phyloP scores from a whole-genome alignment of 1,140 invertebrate species.

The Tetramorium alpestre region DNA sequence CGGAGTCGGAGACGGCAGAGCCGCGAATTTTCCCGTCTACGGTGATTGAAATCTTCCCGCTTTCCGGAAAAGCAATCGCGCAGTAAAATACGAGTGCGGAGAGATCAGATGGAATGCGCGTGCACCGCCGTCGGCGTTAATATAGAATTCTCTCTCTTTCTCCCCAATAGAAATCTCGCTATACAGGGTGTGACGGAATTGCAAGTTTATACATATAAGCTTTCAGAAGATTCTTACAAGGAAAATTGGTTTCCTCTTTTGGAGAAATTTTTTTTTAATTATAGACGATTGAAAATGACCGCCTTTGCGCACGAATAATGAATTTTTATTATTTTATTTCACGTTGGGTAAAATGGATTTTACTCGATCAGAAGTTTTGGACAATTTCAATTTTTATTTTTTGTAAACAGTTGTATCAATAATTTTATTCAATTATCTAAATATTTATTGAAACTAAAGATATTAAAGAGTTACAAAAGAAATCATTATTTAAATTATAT shows the following conservation, averaged over 20 bases:
- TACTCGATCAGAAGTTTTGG: neutral
- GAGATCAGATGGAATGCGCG: neutral
- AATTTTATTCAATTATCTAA: neutral
- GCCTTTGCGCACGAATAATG: neutral
- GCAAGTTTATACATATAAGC: neutral
- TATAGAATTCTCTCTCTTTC: slow-evolving; percentile 23
- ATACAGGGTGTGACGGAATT: slow-evolving; percentile 18
- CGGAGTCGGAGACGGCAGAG: neutral
- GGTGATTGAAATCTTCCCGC: neutral
- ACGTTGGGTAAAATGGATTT: neutral
- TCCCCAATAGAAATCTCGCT: neutral
- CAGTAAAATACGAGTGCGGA: neutral
- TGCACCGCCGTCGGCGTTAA: neutral
- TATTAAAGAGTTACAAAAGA: neutral
- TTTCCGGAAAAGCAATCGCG: neutral
- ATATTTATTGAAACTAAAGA: neutral
- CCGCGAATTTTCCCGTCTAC: neutral
- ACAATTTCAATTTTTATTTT: too few species aligned
- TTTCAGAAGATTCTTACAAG: neutral
- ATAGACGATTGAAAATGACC: neutral
- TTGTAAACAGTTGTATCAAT: too few species aligned
- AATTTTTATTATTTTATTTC: neutral
- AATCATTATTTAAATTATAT: neutral
- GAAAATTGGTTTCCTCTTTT: neutral
- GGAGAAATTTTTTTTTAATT: neutral